phyloP scores from a whole-genome alignment of 2,113 vertebrate species.

The Ciconia stormi region DNA sequence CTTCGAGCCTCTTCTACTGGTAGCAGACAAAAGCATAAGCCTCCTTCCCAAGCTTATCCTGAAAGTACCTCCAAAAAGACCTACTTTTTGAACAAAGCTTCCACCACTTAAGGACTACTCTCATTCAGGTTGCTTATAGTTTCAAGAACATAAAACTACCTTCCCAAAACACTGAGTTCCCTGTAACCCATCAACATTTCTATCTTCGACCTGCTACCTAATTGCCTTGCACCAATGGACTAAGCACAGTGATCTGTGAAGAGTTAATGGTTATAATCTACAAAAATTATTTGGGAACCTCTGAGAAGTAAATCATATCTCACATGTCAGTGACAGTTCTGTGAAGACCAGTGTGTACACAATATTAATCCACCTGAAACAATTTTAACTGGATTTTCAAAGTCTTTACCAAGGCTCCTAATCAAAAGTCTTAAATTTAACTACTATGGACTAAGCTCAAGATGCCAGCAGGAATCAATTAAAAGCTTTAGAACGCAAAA shows the following conservation, averaged over 20 bases:
- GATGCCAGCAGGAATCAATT: background rate
- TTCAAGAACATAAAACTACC: background rate
- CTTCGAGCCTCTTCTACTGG: background rate
- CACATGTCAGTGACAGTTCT: background rate
- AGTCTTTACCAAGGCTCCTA: background rate
- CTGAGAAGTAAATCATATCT: background rate
- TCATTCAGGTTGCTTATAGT: background rate
- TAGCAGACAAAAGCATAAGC: background rate
- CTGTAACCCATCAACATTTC: background rate
- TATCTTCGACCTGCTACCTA: background rate
- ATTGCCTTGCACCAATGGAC: background rate
- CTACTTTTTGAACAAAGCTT: background rate
- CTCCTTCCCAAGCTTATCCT: background rate
- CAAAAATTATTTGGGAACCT: too few relatives aligned
- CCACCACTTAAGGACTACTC: background rate
- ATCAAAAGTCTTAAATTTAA: background rate
- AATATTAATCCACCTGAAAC: background rate
- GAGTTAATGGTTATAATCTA: background rate
- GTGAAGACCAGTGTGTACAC: background rate
- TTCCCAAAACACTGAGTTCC: background rate
- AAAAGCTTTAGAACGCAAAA: background rate
- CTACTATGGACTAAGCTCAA: background rate
- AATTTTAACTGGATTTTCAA: background rate
- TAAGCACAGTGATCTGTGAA: background rate
- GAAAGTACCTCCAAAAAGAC: background rate